A percentile compares a stretch with the other conserved stretches of the same genome.
These are phyloP conservation scores for Phthorimaea operculella DNA, from an alignment of 1,140 invertebrate genomes.

Conservation along the genomic window DNA sequence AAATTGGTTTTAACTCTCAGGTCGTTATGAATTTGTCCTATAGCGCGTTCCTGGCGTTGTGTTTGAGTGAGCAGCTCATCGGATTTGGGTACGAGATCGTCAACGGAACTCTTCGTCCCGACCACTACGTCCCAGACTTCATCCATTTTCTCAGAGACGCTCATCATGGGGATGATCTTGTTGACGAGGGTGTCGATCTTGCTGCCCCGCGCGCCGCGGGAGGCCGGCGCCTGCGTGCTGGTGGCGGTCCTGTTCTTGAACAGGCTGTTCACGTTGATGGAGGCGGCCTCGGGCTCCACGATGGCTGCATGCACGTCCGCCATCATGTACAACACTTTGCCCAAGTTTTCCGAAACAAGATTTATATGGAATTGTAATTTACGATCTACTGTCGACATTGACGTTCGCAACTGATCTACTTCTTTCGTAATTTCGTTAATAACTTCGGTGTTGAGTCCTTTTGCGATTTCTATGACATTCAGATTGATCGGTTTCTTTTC, in stretches of 20 bases:
- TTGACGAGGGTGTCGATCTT: slow-evolving; percentile 82
- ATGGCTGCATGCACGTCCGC: slow-evolving; percentile 83
- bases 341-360: slow-evolving; percentile 82
- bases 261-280: slow-evolving; percentile 57
- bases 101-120: slow-evolving; percentile 85
- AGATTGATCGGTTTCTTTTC: slow-evolving; percentile 85
- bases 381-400: slow-evolving; percentile 81
- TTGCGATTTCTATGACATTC: slow-evolving; percentile 82
- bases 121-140: slow-evolving; percentile 90
- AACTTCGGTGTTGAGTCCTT: slow-evolving; percentile 80
- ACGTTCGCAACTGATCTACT: slow-evolving; percentile 77
- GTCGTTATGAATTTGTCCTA: slow-evolving; percentile 88
- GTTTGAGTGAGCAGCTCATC: slow-evolving; percentile 87
- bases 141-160: slow-evolving; percentile 90
- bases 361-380: slow-evolving; percentile 88
- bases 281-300: slow-evolving; percentile 72
- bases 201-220: slow-evolving; percentile 72
- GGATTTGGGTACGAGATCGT: slow-evolving; percentile 85
- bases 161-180: slow-evolving; percentile 83
- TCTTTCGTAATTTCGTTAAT: slow-evolving; percentile 80
- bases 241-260: slow-evolving; percentile 62
- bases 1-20: slow-evolving; percentile 83
- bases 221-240: slow-evolving; percentile 66
- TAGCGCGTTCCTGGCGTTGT: slow-evolving; percentile 85
- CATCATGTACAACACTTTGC: slow-evolving; percentile 79